Conservation (phyloP, 2,888 invertebrate species). For the Yponomeuta malinellus region DNA sequence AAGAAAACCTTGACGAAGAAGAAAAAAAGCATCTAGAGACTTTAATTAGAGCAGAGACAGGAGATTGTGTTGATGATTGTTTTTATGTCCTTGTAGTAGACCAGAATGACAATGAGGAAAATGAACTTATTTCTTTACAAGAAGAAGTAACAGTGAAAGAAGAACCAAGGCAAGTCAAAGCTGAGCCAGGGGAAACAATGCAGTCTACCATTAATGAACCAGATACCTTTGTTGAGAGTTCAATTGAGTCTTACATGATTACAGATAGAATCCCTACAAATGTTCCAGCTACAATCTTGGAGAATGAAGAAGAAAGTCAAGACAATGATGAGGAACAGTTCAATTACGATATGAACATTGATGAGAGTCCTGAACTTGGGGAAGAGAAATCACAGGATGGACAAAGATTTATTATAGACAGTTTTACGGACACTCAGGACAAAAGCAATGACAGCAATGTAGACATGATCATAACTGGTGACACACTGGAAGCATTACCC, state of each 20-base stretch:
- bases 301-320: slow-evolving; percentile 58
- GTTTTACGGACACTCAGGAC: too few species aligned
- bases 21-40: slow-evolving; percentile 57
- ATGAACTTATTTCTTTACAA: slow-evolving; percentile 21
- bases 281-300: slow-evolving; percentile 65
- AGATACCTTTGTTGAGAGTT: slow-evolving; percentile 33
- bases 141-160: slow-evolving; percentile 14
- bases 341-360: slow-evolving; percentile 38
- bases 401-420: slow-evolving; percentile 1
- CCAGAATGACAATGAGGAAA: slow-evolving; percentile 37
- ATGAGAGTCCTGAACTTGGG: slow-evolving; percentile 29
- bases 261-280: slow-evolving; percentile 50
- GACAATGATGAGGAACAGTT: slow-evolving; percentile 38
- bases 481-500: slow-evolving; percentile 25
- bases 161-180: slow-evolving; percentile 20
- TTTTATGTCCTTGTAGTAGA: slow-evolving; percentile 69
- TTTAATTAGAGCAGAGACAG: slow-evolving; percentile 58
- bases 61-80: slow-evolving; percentile 63
- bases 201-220: background rate
- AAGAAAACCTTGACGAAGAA: slow-evolving; percentile 42
- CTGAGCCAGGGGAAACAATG: slow-evolving; percentile 14
- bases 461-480: slow-evolving; percentile 24
- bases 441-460: slow-evolving; percentile 20
- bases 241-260: slow-evolving; percentile 54
- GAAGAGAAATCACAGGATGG: slow-evolving; percentile 28